A percentile compares a stretch with the other conserved stretches of the same genome.
Evolutionary conservation across 2,797 vertebrate species (phyloP).

Genomic region (Falco rusticolus): DNA sequence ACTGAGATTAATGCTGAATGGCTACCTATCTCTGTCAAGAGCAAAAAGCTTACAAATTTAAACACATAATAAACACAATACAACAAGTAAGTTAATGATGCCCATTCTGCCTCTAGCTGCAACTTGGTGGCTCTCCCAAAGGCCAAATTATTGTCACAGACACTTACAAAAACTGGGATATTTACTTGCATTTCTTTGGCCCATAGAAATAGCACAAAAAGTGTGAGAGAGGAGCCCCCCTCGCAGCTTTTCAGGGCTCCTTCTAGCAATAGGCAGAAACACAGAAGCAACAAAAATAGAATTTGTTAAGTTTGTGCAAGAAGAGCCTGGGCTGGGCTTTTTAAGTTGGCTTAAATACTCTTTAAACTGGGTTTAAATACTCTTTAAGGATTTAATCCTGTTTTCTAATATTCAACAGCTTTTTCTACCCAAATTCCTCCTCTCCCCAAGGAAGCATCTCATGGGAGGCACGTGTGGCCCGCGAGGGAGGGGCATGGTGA

Average conservation of each 20-base stretch:
- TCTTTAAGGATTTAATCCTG: conserved; percentile 1
- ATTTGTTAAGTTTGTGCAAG: not conserved
- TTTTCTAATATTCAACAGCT: not conserved
- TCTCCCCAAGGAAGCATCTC: not conserved
- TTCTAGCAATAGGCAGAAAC: not conserved
- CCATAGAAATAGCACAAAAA: not conserved
- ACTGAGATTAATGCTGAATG: not conserved
- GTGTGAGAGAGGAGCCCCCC: not conserved
- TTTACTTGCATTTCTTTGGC: not conserved
- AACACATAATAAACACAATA: not conserved
- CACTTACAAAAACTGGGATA: not conserved
- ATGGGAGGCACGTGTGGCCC: not conserved
- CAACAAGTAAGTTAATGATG: not conserved
- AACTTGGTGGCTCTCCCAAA: not conserved
- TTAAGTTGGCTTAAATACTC: not conserved
- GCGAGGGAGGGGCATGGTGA: not conserved
- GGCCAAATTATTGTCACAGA: not conserved
- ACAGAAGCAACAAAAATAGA: not conserved
- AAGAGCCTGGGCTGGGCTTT: not conserved
- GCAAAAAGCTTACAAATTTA: not conserved
- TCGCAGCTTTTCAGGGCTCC: not conserved
- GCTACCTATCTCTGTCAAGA: not conserved
- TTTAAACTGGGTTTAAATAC: not conserved
- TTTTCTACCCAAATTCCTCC: not conserved
- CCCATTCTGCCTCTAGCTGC: not conserved